Conservation (phyloP, 2,888 invertebrate species). For the Drosophila peninsularis region DNA sequence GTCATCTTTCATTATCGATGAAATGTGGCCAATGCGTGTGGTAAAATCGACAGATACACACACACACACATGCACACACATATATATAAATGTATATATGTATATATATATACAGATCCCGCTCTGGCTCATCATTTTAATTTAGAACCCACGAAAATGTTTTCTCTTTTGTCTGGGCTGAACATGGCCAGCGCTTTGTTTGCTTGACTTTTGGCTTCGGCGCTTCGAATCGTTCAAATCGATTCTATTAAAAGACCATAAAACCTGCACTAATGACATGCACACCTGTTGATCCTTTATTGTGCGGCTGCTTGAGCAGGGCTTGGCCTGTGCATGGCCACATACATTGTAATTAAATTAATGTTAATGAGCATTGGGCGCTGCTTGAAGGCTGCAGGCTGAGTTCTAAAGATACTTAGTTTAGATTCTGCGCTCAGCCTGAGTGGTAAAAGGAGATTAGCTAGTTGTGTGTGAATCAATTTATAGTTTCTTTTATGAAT, state of each 20-base stretch:
- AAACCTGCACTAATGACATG: constrained; percentile 72
- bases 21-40: constrained; percentile 77
- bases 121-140: constrained; percentile 53
- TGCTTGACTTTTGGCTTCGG: constrained; percentile 19
- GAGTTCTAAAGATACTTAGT: not conserved
- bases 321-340: constrained; percentile 10
- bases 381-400: not conserved
- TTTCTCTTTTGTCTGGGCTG: constrained; percentile 38
- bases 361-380: constrained; percentile 15
- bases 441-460: not conserved
- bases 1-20: constrained; percentile 83
- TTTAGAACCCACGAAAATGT: constrained; percentile 64
- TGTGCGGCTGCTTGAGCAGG: constrained; percentile 17
- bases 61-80: not conserved
- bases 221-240: constrained; percentile 37
- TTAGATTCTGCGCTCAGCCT: not conserved
- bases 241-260: constrained; percentile 75
- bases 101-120: constrained; percentile 1
- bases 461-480: no score
- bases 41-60: constrained; percentile 37
- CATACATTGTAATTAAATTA: constrained; percentile 10
- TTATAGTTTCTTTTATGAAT: no score
- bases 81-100: constrained; percentile 13
- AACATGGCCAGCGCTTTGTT: constrained; percentile 63
- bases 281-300: constrained; percentile 81